Evolutionary conservation across 2,113 vertebrate species (phyloP).

Genomic region (Andinoacara biseriatus): DNA sequence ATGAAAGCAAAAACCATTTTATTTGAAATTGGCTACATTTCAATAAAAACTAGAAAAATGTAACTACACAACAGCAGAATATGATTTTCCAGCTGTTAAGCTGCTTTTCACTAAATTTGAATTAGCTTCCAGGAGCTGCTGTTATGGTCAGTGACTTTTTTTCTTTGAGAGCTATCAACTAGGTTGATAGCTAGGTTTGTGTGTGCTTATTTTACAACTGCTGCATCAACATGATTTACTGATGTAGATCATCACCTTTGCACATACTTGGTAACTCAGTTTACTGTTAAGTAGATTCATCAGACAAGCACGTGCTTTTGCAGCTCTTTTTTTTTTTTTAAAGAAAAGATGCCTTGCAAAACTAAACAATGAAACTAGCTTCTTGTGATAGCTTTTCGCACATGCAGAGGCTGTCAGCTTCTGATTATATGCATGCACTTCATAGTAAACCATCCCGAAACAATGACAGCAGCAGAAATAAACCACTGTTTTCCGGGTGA

Average conservation of each 20-base stretch:
- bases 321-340: neutral
- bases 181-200: neutral
- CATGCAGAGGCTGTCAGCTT: neutral
- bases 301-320: neutral
- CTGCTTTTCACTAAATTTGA: neutral
- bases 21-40: neutral
- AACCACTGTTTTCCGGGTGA: conserved; percentile 29
- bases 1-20: neutral
- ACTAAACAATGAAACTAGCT: conserved; percentile 16
- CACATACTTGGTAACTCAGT: neutral
- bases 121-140: neutral
- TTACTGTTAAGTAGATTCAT: neutral
- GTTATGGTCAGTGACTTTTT: neutral
- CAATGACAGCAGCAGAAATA: conserved; percentile 38
- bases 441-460: conserved; percentile 8
- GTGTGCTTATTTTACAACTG: conserved; percentile 1
- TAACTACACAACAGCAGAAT: neutral
- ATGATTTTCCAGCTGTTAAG: neutral
- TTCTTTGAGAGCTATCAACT: neutral
- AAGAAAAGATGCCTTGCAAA: neutral
- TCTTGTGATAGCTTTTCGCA: neutral
- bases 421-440: neutral
- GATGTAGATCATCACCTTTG: neutral
- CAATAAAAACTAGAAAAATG: neutral
- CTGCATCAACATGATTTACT: neutral